These are phyloP conservation scores for Zosterops borbonicus DNA, from an alignment of 2,113 vertebrate genomes.

Conservation along the genomic window DNA sequence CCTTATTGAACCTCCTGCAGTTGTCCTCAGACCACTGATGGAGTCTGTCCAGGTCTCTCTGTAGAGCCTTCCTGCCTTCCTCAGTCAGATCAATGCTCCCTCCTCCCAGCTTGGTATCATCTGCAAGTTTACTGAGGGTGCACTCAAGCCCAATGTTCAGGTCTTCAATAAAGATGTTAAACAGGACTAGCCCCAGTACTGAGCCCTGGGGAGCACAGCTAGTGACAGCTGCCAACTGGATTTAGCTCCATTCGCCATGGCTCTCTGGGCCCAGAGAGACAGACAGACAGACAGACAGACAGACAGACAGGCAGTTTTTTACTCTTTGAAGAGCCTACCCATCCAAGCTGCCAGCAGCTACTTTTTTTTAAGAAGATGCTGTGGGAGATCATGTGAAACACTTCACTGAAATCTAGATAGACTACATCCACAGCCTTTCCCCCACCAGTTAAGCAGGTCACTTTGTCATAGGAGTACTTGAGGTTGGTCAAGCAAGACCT, in stretches of 20 bases:
- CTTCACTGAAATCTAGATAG: not conserved
- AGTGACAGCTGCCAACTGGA: not conserved
- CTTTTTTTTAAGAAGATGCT: not conserved
- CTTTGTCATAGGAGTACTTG: not conserved
- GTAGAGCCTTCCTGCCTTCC: not conserved
- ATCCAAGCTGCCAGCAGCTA: not conserved
- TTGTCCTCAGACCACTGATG: not conserved
- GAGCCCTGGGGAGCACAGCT: accelerated
- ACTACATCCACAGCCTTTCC: not conserved
- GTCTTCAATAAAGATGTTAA: not conserved
- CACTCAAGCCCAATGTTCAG: not conserved
- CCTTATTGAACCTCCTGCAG: not conserved
- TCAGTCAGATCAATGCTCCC: not conserved
- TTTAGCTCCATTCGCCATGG: not conserved
- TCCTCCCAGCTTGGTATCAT: not conserved
- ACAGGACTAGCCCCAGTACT: too few species aligned
- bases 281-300: not conserved
- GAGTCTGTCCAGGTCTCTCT: not conserved
- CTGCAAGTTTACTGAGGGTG: not conserved
- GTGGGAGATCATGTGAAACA: not conserved
- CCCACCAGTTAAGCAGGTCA: not conserved
- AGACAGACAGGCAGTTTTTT: not conserved
- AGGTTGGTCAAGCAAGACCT: not conserved
- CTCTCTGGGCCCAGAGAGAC: not conserved
- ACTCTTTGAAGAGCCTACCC: not conserved